Conservation (phyloP, 1,140 invertebrate species). For the Semibalanus balanoides region DNA sequence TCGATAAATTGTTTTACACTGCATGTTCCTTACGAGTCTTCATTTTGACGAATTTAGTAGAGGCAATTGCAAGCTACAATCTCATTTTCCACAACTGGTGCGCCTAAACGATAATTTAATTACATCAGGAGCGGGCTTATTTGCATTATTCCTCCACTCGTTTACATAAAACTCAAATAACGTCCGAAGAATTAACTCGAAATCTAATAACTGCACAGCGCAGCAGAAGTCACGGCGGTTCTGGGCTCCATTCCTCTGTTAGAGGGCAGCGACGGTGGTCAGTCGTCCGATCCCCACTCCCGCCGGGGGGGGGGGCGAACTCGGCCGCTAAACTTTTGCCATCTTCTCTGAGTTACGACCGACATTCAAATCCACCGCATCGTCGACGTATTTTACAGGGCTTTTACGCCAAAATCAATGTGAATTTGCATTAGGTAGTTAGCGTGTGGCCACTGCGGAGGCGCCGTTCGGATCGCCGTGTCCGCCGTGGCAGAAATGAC, state of each 20-base stretch:
- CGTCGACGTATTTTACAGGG: background rate
- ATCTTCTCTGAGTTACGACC: background rate
- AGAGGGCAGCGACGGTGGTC: background rate
- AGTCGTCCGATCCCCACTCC: background rate
- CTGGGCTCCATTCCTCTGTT: background rate
- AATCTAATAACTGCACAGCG: background rate
- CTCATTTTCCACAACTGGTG: constrained; percentile 1
- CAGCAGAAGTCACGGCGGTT: background rate
- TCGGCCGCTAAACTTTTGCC: background rate
- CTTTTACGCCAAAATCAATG: background rate
- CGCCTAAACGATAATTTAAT: background rate
- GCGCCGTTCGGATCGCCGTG: too few species aligned
- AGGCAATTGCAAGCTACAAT: constrained; percentile 2
- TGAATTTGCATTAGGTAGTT: background rate
- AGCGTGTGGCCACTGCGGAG: background rate
- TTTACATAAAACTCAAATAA: constrained; percentile 3
- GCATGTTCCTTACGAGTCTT: constrained; percentile 1
- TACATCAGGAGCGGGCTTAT: background rate
- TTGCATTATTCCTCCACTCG: background rate
- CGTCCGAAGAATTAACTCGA: background rate
- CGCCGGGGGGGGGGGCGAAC: too few species aligned
- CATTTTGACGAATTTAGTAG: constrained; percentile 1
- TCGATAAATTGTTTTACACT: constrained; percentile 2
- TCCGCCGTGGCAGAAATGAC: too few species aligned
- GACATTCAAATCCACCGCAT: background rate